A percentile compares a stretch with the other conserved stretches of the same genome.
Evolutionary conservation across 2,888 invertebrate species (phyloP).

Genomic region (Trichogramma dendrolimi): DNA sequence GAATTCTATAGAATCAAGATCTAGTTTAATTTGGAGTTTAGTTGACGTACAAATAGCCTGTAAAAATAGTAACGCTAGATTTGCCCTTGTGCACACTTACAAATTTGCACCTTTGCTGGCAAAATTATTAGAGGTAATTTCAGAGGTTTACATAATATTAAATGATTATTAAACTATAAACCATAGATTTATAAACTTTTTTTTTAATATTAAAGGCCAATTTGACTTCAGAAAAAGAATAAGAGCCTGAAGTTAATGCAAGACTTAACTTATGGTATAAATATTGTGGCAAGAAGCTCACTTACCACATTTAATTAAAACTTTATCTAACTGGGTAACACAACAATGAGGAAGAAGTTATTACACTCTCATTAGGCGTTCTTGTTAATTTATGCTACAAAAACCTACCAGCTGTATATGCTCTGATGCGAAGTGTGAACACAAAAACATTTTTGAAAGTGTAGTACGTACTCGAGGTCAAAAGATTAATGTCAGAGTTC

Average conservation of each 20-base stretch:
- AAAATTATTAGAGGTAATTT: constrained; percentile 57
- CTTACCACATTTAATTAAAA: constrained; percentile 63
- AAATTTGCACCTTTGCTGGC: constrained; percentile 67
- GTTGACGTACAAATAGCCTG: constrained; percentile 64
- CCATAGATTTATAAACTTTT: constrained; percentile 8
- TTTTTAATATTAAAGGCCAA: constrained; percentile 40
- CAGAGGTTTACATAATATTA: background rate
- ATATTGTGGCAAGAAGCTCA: constrained; percentile 78
- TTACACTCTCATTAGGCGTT: constrained; percentile 62
- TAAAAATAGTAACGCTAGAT: constrained; percentile 60
- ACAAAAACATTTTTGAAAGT: constrained; percentile 64
- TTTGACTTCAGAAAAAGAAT: constrained; percentile 62
- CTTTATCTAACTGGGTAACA: constrained; percentile 64
- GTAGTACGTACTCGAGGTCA: constrained; percentile 58
- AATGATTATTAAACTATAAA: background rate
- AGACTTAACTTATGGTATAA: constrained; percentile 75
- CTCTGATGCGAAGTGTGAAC: constrained; percentile 68
- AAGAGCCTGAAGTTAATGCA: constrained; percentile 64
- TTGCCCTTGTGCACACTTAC: constrained; percentile 65
- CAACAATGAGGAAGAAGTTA: constrained; percentile 54
- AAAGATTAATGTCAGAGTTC: constrained; percentile 52
- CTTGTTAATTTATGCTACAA: constrained; percentile 76
- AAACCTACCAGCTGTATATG: constrained; percentile 70
- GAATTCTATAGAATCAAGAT: constrained; percentile 57
- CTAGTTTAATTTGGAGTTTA: constrained; percentile 63